phyloP scores from a whole-genome alignment of 1,140 invertebrate genomes.

The Bacillus rossius region DNA sequence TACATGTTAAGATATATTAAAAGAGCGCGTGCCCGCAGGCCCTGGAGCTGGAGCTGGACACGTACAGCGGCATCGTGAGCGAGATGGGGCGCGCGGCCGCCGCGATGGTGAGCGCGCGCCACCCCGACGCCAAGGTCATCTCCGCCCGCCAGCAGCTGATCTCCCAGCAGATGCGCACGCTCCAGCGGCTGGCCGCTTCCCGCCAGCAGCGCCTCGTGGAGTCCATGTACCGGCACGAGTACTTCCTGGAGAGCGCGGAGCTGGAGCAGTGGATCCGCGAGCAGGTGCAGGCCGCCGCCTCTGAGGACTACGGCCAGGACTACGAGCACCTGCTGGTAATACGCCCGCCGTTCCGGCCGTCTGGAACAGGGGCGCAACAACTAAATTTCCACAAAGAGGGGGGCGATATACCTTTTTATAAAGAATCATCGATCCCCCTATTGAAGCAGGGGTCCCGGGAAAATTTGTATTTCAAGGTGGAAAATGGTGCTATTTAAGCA shows the following conservation, averaged over 20 bases:
- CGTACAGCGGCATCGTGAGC: conserved; percentile 85
- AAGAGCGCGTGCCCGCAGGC: too few species aligned
- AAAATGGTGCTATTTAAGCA: too few species aligned
- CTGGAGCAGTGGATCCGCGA: conserved; percentile 93
- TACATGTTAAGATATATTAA: too few species aligned
- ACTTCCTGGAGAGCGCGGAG: conserved; percentile 85
- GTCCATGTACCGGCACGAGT: conserved; percentile 88
- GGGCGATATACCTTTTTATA: too few species aligned
- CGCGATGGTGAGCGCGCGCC: conserved; percentile 65
- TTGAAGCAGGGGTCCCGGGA: too few species aligned
- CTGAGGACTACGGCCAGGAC: conserved; percentile 96
- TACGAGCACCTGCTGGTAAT: conserved; percentile 90
- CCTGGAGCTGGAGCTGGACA: conserved; percentile 87
- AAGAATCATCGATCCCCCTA: too few species aligned
- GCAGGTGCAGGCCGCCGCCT: conserved; percentile 82
- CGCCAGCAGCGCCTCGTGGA: conserved; percentile 83
- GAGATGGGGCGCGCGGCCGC: conserved; percentile 87
- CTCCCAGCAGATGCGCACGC: conserved; percentile 69
- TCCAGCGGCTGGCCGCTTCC: conserved; percentile 74
- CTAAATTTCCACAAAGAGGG: too few species aligned
- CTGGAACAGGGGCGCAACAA: too few species aligned
- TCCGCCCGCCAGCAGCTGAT: conserved; percentile 70
- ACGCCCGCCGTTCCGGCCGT: too few species aligned
- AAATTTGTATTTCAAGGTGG: too few species aligned
- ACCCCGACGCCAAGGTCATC: conserved; percentile 76